Conservation (phyloP, 2,888 invertebrate species). For the Beris chalybata region DNA sequence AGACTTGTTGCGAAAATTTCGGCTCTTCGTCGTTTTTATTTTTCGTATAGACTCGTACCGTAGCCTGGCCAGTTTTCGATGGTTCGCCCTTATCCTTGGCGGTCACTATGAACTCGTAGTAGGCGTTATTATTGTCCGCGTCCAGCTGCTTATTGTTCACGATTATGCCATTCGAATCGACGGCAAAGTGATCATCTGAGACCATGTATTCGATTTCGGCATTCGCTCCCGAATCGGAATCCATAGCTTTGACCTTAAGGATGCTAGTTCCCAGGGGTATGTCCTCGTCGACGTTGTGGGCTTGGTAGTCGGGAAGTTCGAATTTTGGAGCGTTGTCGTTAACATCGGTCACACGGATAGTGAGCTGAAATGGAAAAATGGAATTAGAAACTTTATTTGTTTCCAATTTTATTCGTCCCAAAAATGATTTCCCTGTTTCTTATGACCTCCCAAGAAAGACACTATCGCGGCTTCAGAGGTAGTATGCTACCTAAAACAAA, state of each 20-base stretch:
- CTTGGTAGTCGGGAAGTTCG: constrained; percentile 94
- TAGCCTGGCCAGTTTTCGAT: constrained; percentile 87
- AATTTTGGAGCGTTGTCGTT: constrained; percentile 98
- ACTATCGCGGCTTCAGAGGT: no score
- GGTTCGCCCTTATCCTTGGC: constrained; percentile 96
- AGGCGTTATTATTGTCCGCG: constrained; percentile 95
- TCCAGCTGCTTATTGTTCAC: constrained; percentile 91
- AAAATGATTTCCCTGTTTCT: not conserved
- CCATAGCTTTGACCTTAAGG: constrained; percentile 92
- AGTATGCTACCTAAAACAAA: no score
- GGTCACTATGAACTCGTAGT: constrained; percentile 91
- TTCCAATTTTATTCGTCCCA: not conserved
- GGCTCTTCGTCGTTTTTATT: constrained; percentile 98
- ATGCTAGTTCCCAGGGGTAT: constrained; percentile 90
- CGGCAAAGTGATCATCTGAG: constrained; percentile 90
- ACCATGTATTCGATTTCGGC: constrained; percentile 93
- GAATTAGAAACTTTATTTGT: constrained; percentile 25
- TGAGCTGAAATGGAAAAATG: constrained; percentile 65
- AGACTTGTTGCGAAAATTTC: constrained; percentile 94
- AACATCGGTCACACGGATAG: constrained; percentile 91
- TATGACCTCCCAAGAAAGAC: no score
- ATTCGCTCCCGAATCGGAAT: constrained; percentile 92
- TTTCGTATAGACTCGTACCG: constrained; percentile 94
- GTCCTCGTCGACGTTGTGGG: constrained; percentile 94
- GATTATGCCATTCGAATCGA: constrained; percentile 90